Conservation (phyloP, 2,888 invertebrate species). For the Tiphia femorata region DNA sequence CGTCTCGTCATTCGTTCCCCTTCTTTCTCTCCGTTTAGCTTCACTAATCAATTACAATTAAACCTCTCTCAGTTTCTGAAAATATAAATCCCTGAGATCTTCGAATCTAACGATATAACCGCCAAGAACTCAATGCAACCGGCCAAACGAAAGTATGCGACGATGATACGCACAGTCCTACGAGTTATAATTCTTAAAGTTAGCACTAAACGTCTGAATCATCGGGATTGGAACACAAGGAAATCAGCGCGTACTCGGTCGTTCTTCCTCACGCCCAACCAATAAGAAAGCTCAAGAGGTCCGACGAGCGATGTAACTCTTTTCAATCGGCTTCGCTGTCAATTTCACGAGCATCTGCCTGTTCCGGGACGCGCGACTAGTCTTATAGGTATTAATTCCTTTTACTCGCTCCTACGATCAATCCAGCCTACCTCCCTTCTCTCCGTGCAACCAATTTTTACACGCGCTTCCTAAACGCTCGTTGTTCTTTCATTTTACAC, state of each 20-base stretch:
- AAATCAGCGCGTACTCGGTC: not conserved
- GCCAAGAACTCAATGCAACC: not conserved
- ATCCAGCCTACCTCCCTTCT: too few species aligned
- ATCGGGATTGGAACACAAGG: not conserved
- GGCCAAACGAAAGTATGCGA: not conserved
- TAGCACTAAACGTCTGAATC: conserved; percentile 2
- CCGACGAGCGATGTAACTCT: too few species aligned
- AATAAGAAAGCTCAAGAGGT: too few species aligned
- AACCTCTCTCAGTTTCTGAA: conserved; percentile 13
- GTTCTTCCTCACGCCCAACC: too few species aligned
- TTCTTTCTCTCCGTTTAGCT: conserved; percentile 2
- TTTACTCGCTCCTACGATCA: too few species aligned
- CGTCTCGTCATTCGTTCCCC: not conserved
- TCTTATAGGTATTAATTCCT: too few species aligned
- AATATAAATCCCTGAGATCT: conserved; percentile 26
- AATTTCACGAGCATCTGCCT: too few species aligned
- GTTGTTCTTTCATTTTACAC: too few species aligned
- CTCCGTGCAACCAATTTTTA: too few species aligned
- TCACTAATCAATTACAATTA: not conserved
- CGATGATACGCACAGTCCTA: not conserved
- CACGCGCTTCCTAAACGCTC: too few species aligned
- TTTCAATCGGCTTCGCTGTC: too few species aligned
- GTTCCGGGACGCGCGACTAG: too few species aligned
- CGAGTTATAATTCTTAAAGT: not conserved
- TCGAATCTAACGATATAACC: conserved; percentile 9